Percentiles rank a stretch among this genome's conserved stretches.
Conservation (phyloP, 2,888 invertebrate species). For the Spilosoma lubricipeda region DNA sequence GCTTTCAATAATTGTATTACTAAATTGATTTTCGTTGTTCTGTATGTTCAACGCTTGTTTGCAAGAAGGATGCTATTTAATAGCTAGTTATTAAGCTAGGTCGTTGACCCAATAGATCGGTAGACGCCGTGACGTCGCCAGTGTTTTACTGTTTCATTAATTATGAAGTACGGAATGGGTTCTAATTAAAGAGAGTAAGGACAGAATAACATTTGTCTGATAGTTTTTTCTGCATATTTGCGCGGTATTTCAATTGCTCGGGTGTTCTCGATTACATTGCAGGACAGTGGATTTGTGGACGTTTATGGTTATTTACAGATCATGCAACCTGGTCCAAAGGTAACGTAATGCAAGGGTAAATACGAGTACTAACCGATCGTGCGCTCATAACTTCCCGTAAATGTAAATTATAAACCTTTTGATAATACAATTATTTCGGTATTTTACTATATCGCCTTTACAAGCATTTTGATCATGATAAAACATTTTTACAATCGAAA, state of each 20-base stretch:
- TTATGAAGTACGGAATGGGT: constrained; percentile 23
- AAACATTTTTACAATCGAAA: background rate
- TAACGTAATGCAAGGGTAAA: too few relatives aligned
- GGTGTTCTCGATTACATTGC: background rate
- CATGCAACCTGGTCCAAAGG: too few relatives aligned
- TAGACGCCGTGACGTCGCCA: constrained; percentile 57
- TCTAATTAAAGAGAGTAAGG: constrained; percentile 19
- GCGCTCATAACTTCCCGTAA: too few relatives aligned
- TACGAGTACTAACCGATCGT: too few relatives aligned
- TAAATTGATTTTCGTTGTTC: background rate
- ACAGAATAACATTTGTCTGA: background rate
- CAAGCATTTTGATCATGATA: background rate
- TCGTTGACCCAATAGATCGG: constrained; percentile 55
- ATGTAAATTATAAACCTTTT: too few relatives aligned
- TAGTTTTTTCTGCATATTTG: constrained; percentile 5
- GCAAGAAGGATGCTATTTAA: constrained; percentile 47
- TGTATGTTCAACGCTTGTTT: background rate
- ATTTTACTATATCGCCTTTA: background rate
- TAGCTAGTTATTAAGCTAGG: constrained; percentile 59
- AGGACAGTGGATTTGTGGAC: too few relatives aligned
- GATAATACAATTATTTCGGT: background rate
- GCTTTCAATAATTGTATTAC: background rate
- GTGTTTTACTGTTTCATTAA: constrained; percentile 49
- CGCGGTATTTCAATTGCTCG: background rate
- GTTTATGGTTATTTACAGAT: too few relatives aligned